A percentile compares a stretch with the other conserved stretches of the same genome.
These are phyloP conservation scores for Parapsyche elsis DNA, from an alignment of 1,140 invertebrate genomes.

Conservation along the genomic window DNA sequence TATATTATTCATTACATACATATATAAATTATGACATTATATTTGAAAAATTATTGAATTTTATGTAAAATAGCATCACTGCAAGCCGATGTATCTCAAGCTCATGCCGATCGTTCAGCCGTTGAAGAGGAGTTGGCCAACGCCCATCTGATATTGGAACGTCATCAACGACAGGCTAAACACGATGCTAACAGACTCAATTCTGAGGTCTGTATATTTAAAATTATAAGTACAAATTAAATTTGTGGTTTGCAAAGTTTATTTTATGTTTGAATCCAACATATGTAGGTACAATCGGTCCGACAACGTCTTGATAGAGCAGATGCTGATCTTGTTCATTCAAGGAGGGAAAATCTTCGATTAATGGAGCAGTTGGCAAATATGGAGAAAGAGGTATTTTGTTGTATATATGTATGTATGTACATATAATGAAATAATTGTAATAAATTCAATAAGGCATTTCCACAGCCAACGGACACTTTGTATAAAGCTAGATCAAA, in stretches of 20 bases:
- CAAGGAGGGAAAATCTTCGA: constrained; percentile 78
- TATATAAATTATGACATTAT: neutral
- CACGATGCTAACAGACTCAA: constrained; percentile 79
- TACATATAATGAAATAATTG: neutral
- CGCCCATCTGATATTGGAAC: constrained; percentile 70
- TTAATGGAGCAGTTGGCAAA: constrained; percentile 79
- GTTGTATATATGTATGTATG: neutral
- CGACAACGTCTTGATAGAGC: constrained; percentile 80
- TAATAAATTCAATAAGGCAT: no score
- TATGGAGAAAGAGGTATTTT: constrained; percentile 79
- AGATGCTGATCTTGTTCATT: constrained; percentile 81
- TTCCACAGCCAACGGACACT: no score
- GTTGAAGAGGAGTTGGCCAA: constrained; percentile 81
- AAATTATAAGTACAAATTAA: constrained; percentile 3
- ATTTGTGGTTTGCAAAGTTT: neutral
- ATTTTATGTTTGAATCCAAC: neutral
- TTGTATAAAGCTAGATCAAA: no score
- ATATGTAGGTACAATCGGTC: constrained; percentile 77
- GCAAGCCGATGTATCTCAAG: constrained; percentile 79
- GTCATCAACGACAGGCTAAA: constrained; percentile 76
- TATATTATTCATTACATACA: constrained; percentile 58
- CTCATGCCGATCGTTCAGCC: constrained; percentile 78
- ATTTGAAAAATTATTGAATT: neutral
- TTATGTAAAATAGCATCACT: constrained; percentile 68
- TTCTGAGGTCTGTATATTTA: constrained; percentile 69